Conservation (phyloP, 2,888 invertebrate genomes). For the Branchipolynoe longqiensis region DNA sequence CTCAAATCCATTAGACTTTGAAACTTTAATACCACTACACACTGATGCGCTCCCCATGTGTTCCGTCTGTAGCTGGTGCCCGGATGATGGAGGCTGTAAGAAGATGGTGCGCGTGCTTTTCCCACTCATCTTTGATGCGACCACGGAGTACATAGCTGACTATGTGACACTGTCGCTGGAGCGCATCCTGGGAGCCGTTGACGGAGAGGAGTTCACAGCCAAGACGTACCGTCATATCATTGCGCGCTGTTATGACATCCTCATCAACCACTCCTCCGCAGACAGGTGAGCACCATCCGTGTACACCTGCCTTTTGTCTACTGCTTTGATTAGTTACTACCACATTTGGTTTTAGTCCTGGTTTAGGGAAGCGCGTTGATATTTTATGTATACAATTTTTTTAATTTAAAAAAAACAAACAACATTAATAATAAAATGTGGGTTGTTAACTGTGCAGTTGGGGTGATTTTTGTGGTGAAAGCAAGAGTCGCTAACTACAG, state of each 20-base stretch:
- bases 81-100: slow-evolving; percentile 84
- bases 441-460: too few relatives aligned
- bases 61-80: slow-evolving; percentile 83
- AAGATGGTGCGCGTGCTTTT: slow-evolving; percentile 87
- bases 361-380: too few relatives aligned
- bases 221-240: slow-evolving; percentile 86
- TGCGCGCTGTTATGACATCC: slow-evolving; percentile 87
- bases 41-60: too few relatives aligned
- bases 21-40: too few relatives aligned
- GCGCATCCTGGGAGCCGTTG: slow-evolving; percentile 85
- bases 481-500: too few relatives aligned
- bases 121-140: slow-evolving; percentile 89
- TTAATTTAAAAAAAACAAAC: too few relatives aligned
- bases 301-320: neutral
- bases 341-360: too few relatives aligned
- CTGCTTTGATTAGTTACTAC: too few relatives aligned
- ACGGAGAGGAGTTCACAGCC: slow-evolving; percentile 86
- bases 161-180: slow-evolving; percentile 83
- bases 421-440: too few relatives aligned
- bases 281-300: slow-evolving; percentile 77
- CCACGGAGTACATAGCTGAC: slow-evolving; percentile 89
- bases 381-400: too few relatives aligned
- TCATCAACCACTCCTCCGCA: slow-evolving; percentile 85
- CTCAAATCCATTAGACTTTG: too few relatives aligned
- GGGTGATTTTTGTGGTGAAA: too few relatives aligned